These are phyloP conservation scores for Sphaerodactylus townsendi DNA, from an alignment of 2,113 vertebrate genomes.

Conservation along the genomic window DNA sequence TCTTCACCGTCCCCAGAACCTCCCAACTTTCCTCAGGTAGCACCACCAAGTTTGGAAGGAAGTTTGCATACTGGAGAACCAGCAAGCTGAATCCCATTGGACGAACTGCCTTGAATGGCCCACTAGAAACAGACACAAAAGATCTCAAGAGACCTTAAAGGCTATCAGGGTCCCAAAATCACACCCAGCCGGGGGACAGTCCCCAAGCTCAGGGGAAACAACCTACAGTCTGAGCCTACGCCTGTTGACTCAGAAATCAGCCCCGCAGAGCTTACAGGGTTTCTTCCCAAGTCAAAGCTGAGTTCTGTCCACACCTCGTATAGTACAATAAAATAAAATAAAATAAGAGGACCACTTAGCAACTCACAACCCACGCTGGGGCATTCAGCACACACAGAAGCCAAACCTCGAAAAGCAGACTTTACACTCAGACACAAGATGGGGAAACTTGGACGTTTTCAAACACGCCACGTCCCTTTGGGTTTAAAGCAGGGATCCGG, in stretches of 20 bases:
- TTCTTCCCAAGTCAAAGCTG: not conserved
- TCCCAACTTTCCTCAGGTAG: constrained; percentile 29
- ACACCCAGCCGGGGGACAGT: not conserved
- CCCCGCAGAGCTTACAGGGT: not conserved
- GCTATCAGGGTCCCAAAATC: not conserved
- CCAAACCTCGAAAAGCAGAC: constrained; percentile 57
- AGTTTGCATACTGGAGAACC: constrained; percentile 14
- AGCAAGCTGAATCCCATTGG: constrained; percentile 34
- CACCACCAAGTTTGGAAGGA: not conserved
- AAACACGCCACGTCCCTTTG: constrained; percentile 59
- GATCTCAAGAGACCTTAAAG: constrained; percentile 14
- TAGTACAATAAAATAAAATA: not conserved
- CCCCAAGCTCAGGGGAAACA: constrained; percentile 24
- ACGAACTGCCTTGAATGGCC: constrained; percentile 4
- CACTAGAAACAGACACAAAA: constrained; percentile 13
- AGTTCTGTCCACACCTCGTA: not conserved
- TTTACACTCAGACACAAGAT: constrained; percentile 59
- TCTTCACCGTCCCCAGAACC: constrained; percentile 6
- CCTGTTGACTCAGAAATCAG: not conserved
- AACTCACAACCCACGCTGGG: too few species aligned
- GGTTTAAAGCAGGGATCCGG: constrained; percentile 55
- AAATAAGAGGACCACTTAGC: not conserved
- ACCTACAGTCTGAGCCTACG: not conserved
- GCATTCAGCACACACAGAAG: constrained; percentile 40
- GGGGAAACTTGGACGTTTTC: constrained; percentile 54